Evolutionary conservation across 2,797 vertebrate genomes (phyloP), one percentile per base, ranked within the genome.

Genomic region (Tachyglossus aculeatus): DNA sequence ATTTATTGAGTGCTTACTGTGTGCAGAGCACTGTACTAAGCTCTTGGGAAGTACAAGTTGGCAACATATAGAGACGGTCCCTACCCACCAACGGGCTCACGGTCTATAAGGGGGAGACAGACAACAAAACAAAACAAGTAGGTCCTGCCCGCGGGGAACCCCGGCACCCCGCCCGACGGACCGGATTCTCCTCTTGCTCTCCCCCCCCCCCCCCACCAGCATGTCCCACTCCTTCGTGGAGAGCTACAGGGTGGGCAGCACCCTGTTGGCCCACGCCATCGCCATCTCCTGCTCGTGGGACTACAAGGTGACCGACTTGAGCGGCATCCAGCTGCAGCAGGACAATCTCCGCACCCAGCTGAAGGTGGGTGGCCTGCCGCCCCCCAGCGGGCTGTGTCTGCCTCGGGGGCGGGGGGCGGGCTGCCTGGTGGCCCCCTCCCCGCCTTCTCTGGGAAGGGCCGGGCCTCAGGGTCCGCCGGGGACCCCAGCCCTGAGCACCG

Each of bases 221-320:
- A 93, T 97, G 95, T 97, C 92, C 9, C 91, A 71, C 81, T 96
- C 96, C 1, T 98, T 99, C 0, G 91, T 95, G 9, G 93, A 91
- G 88, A 98, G 96, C 88, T 98, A 96, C 86, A 86, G 94, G 0
- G 93, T 97, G 3, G 91, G 94, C 74, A 94, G 95, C 58, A 92
- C 94, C 22, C 64, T 77, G 0, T 88, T 92, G 1, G 77, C 91
- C 40, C 78, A 97, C 33, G 94, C 96, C 9, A 8, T 95, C 36
- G 96, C 95, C 22, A 92, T 93, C 12, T 95, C 99, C 89, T 94
- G 93, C 37, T 93, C 94, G 51, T 99, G 97, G 98, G 98, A 99
- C 87, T 96, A 96, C 78, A 97, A 95, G 60, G 95, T 99, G 83
- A 93, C 92, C 15, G 96, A 95, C 86, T 94, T 81, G 61, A 80